A percentile compares a stretch with the other conserved stretches of the same genome.
Conservation (phyloP, 2,113 vertebrate genomes). For the Caloenas nicobarica region DNA sequence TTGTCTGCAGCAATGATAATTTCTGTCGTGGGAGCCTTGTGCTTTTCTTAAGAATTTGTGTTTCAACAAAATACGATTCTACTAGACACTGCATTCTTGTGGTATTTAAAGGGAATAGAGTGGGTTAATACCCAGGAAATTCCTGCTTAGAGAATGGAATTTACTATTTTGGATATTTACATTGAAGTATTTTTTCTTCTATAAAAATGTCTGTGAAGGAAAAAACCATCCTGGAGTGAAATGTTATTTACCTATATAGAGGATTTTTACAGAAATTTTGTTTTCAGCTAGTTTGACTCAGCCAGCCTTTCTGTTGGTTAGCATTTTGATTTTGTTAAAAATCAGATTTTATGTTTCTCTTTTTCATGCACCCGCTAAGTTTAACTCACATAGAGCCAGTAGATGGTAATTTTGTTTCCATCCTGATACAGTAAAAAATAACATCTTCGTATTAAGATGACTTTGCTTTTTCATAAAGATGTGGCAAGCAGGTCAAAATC, state of each 20-base stretch:
- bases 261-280: conserved; percentile 35
- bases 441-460: conserved; percentile 66
- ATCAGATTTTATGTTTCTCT: conserved; percentile 37
- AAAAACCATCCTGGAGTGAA: not conserved
- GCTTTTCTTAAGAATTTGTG: not conserved
- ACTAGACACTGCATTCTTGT: conserved; percentile 33
- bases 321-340: conserved; percentile 36
- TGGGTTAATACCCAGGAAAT: conserved; percentile 54
- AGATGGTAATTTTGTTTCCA: conserved; percentile 56
- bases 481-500: conserved; percentile 56
- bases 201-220: not conserved
- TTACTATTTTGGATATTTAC: conserved; percentile 38
- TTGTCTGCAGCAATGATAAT: not conserved
- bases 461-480: conserved; percentile 66
- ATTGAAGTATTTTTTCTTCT: not conserved
- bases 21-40: not conserved
- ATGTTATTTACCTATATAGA: not conserved
- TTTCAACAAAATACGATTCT: conserved; percentile 16
- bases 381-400: conserved; percentile 47
- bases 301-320: not conserved
- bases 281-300: conserved; percentile 41
- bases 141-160: conserved; percentile 53
- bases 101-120: conserved; percentile 47
- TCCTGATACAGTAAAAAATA: conserved; percentile 66
- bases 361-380: conserved; percentile 11